Base-by-base conservation (phyloP, 2,888 invertebrate genomes). In the Thysanoteuthis rhombus region DNA sequence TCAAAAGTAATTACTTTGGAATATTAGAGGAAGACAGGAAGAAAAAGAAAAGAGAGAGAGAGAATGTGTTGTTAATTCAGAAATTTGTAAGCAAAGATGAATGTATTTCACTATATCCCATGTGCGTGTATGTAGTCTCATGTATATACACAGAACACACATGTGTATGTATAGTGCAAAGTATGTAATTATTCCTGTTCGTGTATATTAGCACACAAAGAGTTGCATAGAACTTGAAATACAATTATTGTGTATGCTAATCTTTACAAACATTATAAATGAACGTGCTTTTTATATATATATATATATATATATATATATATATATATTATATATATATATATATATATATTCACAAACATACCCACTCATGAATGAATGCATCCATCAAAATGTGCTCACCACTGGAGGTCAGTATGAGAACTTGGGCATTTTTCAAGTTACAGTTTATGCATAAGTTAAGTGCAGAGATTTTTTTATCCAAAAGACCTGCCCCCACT, bases 241-340 rank as follows among this genome's bases (percentile, higher is more conserved):
- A 89, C 8, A 1, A 28, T 8, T 89, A 36, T 89, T 32, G 25
- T 89, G 10, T 89, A 36, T 89, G 25, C 36, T 36, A 28, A 36
- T 89, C n/a, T 89, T 32, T 89, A 36, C 10, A 89, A 28, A 89
- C 89, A 89, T n/a, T n/a, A n/a, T n/a, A n/a, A 28, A 89, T 36
- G 5, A 28, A 19, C 19, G n/a, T n/a, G n/a, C n/a, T n/a, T n/a
- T n/a, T n/a, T n/a, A n/a, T n/a, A 32, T 38, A 16, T 89, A 32
- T 89, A 32, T 89, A 32, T 89, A 32, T 38, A 3, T 89, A 32
- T 89, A 89, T 36, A 89, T 89, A 89, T 89, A 89, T 89, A 89
- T 89, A 89, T 89, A 89, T 38, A 89, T 38, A 89, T 36, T 38
- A 89, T 89, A 89, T 89, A 89, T 89, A 89, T 89, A 89, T 89